Conservation (phyloP, 1,140 invertebrate species). For the Anoplolepis gracilipes region DNA sequence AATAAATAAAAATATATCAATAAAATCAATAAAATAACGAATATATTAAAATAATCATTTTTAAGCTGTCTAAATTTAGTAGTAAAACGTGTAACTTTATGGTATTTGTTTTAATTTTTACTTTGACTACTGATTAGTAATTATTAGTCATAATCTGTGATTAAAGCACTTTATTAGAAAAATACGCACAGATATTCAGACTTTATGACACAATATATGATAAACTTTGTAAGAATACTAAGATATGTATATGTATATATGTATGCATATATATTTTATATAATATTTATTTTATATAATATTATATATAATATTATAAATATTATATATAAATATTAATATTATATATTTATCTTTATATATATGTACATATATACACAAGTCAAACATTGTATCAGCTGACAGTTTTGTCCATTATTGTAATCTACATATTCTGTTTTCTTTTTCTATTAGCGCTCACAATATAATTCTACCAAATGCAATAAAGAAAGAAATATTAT, state of each 20-base stretch:
- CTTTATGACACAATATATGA: background rate
- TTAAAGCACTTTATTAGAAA: conserved; percentile 7
- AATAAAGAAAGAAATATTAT: too few species aligned
- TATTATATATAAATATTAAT: too few species aligned
- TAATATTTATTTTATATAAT: too few species aligned
- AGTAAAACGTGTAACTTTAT: background rate
- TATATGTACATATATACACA: too few species aligned
- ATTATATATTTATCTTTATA: too few species aligned
- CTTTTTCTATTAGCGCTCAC: too few species aligned
- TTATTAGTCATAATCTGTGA: background rate
- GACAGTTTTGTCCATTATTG: too few species aligned
- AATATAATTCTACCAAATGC: too few species aligned
- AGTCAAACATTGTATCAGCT: too few species aligned
- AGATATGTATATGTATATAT: background rate
- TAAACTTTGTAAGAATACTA: background rate
- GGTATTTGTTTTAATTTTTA: background rate
- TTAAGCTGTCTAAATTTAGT: background rate
- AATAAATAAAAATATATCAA: background rate
- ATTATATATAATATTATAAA: too few species aligned
- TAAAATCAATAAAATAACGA: background rate
- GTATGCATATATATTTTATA: too few species aligned
- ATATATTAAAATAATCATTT: background rate
- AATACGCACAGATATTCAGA: background rate
- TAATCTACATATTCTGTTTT: too few species aligned
- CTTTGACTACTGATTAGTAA: background rate